These are phyloP conservation scores for Acipenser ruthenus DNA, from an alignment of 2,797 vertebrate species.

Conservation along the genomic window DNA sequence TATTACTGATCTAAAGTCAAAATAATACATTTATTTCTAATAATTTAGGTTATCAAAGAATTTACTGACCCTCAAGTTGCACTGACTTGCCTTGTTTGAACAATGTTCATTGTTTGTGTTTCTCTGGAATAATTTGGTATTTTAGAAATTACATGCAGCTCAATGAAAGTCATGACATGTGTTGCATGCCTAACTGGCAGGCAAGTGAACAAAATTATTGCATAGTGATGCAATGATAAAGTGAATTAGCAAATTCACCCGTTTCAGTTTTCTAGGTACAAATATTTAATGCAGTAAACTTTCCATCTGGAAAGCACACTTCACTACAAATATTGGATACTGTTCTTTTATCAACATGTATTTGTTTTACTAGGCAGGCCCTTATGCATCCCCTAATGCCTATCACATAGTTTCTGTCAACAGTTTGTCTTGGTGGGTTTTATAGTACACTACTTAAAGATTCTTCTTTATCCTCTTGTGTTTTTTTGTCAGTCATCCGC, in stretches of 20 bases:
- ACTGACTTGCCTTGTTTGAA: slow-evolving; percentile 12
- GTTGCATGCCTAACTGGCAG: slow-evolving; percentile 9
- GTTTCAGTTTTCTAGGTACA: no score
- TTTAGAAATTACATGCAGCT: not conserved
- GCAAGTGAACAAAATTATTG: no score
- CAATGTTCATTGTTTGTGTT: slow-evolving; percentile 20
- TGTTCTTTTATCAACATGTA: no score
- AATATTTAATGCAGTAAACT: no score
- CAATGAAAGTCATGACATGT: slow-evolving; percentile 10
- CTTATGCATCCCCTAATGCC: not conserved
- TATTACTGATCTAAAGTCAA: slow-evolving; percentile 27
- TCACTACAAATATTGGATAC: no score
- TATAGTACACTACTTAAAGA: slow-evolving; percentile 10
- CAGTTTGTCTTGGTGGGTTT: slow-evolving; percentile 4
- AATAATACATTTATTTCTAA: slow-evolving; percentile 24
- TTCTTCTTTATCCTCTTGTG: slow-evolving; percentile 3
- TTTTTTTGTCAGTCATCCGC: slow-evolving; percentile 10
- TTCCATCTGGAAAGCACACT: no score
- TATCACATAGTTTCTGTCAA: slow-evolving; percentile 8
- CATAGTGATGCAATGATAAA: no score
- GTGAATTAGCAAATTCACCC: no score
- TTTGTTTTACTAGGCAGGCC: not conserved
- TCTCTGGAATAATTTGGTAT: slow-evolving; percentile 19
- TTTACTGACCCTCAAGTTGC: slow-evolving; percentile 35
- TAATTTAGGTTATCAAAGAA: slow-evolving; percentile 26